phyloP scores from a whole-genome alignment of 2,888 invertebrate genomes.

The Plagiodera versicolora region DNA sequence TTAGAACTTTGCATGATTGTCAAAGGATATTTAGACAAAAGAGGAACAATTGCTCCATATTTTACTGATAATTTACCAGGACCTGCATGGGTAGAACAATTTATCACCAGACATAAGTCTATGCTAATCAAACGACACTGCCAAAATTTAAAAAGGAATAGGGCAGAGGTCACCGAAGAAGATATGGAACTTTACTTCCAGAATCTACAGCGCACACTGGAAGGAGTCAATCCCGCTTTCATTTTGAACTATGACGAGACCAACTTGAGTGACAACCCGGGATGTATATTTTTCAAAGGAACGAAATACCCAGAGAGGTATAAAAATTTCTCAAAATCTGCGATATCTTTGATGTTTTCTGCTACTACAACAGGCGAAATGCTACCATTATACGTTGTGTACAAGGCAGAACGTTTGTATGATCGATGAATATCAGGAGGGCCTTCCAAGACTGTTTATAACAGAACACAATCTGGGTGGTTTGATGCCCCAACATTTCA shows the following conservation, averaged over 20 bases:
- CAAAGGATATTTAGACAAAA: constrained; percentile 10
- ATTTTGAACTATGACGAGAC: constrained; percentile 37
- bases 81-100: constrained; percentile 5
- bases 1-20: constrained; percentile 15
- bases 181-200: constrained; percentile 23
- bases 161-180: constrained; percentile 23
- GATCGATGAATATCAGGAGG: constrained; percentile 43
- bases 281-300: constrained; percentile 28
- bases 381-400: constrained; percentile 41
- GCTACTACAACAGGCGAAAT: constrained; percentile 37
- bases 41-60: neutral
- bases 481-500: constrained; percentile 32
- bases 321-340: constrained; percentile 39
- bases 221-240: constrained; percentile 26
- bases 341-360: constrained; percentile 40
- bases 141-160: constrained; percentile 26
- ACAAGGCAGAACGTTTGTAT: constrained; percentile 41
- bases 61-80: constrained; percentile 23
- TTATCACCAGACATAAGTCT: constrained; percentile 17
- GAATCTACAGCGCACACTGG: constrained; percentile 17
- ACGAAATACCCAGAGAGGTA: constrained; percentile 41
- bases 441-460: constrained; percentile 38
- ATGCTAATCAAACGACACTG: constrained; percentile 14
- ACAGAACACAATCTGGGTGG: constrained; percentile 38
- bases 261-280: constrained; percentile 45